Conservation (phyloP, 2,797 vertebrate genomes). For the Eutrigla gurnardus region DNA sequence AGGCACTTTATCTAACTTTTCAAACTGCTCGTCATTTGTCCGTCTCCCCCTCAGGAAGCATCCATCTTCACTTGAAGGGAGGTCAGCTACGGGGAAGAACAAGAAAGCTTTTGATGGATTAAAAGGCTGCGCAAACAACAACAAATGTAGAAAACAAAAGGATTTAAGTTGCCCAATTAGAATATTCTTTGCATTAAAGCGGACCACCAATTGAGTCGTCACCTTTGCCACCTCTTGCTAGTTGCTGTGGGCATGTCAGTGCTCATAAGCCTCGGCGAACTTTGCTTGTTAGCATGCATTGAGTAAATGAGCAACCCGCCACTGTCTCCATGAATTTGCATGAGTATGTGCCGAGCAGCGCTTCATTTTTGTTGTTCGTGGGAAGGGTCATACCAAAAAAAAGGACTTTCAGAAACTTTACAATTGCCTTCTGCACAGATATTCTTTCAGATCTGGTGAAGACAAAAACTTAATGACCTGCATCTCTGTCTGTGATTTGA, state of each 20-base stretch:
- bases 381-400: slow-evolving; percentile 34
- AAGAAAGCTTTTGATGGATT: slow-evolving; percentile 11
- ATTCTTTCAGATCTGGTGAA: slow-evolving; percentile 25
- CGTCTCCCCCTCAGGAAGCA: slow-evolving; percentile 24
- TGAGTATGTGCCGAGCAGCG: slow-evolving; percentile 38
- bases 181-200: slow-evolving; percentile 23
- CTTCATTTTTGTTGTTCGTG: slow-evolving; percentile 39
- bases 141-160: background rate
- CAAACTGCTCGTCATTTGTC: slow-evolving; percentile 49
- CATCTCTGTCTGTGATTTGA: slow-evolving; percentile 10
- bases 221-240: slow-evolving; percentile 31
- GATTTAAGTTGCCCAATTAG: slow-evolving; percentile 34
- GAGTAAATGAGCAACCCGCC: slow-evolving; percentile 43
- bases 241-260: slow-evolving; percentile 24
- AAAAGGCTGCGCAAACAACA: slow-evolving; percentile 22
- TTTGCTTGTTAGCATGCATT: slow-evolving; percentile 57
- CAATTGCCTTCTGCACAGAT: slow-evolving; percentile 31
- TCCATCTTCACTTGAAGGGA: slow-evolving; percentile 27
- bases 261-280: slow-evolving; percentile 46
- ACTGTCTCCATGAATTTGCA: slow-evolving; percentile 38
- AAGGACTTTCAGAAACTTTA: slow-evolving; percentile 34
- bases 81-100: slow-evolving; percentile 7
- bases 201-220: slow-evolving; percentile 23
- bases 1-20: slow-evolving; percentile 71
- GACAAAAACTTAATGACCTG: slow-evolving; percentile 7